A percentile compares a stretch with the other conserved stretches of the same genome.
These are phyloP conservation scores for Drosophila suzukii DNA, from an alignment of 1,140 invertebrate species.

Conservation along the genomic window DNA sequence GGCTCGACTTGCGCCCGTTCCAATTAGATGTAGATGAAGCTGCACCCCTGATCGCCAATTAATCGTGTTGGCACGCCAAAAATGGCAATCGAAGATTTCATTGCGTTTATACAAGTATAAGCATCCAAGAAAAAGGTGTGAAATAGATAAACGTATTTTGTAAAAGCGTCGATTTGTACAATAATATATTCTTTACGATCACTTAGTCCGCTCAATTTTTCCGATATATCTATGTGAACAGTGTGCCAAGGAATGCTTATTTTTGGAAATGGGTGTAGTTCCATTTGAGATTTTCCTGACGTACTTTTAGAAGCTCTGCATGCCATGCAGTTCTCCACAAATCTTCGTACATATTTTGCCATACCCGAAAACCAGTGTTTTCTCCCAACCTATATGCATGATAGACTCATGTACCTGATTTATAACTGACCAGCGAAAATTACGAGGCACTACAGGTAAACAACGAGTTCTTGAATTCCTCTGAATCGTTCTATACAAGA, in stretches of 20 bases:
- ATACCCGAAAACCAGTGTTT: constrained; percentile 11
- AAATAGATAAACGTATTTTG: constrained; percentile 5
- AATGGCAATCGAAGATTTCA: constrained; percentile 2
- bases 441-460: background rate
- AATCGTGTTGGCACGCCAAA: background rate
- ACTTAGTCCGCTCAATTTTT: constrained; percentile 13
- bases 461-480: no score
- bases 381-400: constrained; percentile 11
- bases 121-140: background rate
- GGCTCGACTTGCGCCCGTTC: no score
- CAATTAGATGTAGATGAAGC: no score
- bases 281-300: constrained; percentile 2
- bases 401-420: constrained; percentile 12
- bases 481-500: background rate
- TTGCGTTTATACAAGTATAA: no score
- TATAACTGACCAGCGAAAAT: background rate
- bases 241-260: constrained; percentile 9
- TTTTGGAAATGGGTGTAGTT: constrained; percentile 12
- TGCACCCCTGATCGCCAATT: no score
- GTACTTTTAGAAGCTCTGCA: constrained; percentile 4
- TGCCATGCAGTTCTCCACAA: constrained; percentile 7
- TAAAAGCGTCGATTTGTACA: constrained; percentile 14
- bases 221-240: constrained; percentile 15
- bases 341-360: constrained; percentile 9
- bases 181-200: constrained; percentile 18